These are phyloP conservation scores for Drosophila glabriapex DNA, from an alignment of 2,888 invertebrate species.

Conservation along the genomic window DNA sequence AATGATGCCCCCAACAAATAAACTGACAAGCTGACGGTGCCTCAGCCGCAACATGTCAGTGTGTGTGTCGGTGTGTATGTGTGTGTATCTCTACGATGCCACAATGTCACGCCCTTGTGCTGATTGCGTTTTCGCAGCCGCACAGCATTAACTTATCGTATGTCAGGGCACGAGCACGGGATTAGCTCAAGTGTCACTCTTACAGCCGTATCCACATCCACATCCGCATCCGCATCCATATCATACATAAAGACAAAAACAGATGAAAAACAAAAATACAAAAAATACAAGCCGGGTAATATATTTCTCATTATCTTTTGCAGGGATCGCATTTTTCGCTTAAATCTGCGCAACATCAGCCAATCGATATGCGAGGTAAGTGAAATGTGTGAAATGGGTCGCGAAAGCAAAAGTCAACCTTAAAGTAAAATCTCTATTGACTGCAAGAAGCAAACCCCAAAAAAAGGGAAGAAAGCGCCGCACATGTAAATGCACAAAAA, in stretches of 20 bases:
- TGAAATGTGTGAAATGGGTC: slow-evolving; percentile 29
- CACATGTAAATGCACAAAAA: slow-evolving; percentile 52
- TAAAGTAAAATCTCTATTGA: slow-evolving; percentile 43
- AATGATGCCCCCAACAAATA: slow-evolving; percentile 16
- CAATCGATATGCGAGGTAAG: slow-evolving; percentile 89
- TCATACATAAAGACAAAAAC: not conserved
- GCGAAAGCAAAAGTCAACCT: slow-evolving; percentile 15
- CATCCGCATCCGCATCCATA: slow-evolving; percentile 3
- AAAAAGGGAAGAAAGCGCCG: slow-evolving; percentile 7
- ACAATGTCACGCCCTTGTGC: slow-evolving; percentile 49
- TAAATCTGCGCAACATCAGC: slow-evolving; percentile 89
- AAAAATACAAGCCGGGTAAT: slow-evolving; percentile 36
- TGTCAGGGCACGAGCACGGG: slow-evolving; percentile 67
- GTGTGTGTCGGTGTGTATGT: slow-evolving; percentile 5
- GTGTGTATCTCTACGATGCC: slow-evolving; percentile 8
- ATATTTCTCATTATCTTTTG: slow-evolving; percentile 44
- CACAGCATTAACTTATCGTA: slow-evolving; percentile 71
- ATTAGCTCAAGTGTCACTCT: slow-evolving; percentile 68
- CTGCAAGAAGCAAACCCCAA: slow-evolving; percentile 18
- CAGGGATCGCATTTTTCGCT: slow-evolving; percentile 89
- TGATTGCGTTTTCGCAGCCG: slow-evolving; percentile 49
- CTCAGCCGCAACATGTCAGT: slow-evolving; percentile 13
- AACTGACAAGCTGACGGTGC: slow-evolving; percentile 25
- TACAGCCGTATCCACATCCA: slow-evolving; percentile 13
- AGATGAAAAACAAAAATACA: not conserved